A percentile compares a stretch with the other conserved stretches of the same genome.
Conservation (phyloP, 2,888 invertebrate genomes). For the Empis stercorea region DNA sequence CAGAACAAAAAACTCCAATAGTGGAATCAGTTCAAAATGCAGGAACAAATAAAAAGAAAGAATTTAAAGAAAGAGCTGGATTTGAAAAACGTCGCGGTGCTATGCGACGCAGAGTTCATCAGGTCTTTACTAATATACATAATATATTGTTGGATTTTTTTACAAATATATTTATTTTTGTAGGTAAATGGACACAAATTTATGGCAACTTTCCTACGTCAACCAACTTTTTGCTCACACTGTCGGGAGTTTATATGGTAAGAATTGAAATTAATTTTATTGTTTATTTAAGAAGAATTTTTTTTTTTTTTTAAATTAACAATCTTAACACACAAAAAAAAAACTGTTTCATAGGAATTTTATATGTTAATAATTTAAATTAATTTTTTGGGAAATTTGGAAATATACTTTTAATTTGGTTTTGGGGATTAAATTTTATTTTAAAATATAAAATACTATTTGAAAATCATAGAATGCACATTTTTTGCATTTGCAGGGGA, state of each 20-base stretch:
- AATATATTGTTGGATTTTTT: too few species aligned
- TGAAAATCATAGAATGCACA: conserved; percentile 31
- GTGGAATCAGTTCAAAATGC: conserved; percentile 34
- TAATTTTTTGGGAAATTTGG: too few species aligned
- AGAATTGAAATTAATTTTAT: conserved; percentile 22
- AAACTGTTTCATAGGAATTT: conserved; percentile 2
- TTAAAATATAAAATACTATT: neutral
- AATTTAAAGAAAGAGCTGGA: conserved; percentile 93
- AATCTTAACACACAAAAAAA: neutral
- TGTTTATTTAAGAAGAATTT: conserved; percentile 2
- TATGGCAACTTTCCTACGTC: conserved; percentile 97
- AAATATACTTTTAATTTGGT: neutral
- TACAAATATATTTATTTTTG: conserved; percentile 2
- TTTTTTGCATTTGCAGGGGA: conserved; percentile 67
- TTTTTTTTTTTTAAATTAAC: conserved; percentile 12
- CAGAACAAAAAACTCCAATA: conserved; percentile 39
- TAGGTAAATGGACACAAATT: conserved; percentile 93
- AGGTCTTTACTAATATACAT: conserved; percentile 41
- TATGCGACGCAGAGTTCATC: conserved; percentile 95
- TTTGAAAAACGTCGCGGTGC: conserved; percentile 94
- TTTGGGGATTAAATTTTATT: too few species aligned
- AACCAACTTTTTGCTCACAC: conserved; percentile 99
- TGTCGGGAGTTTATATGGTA: conserved; percentile 99
- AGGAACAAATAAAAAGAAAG: conserved; percentile 46
- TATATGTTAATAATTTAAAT: too few species aligned